phyloP scores from a whole-genome alignment of 2,797 vertebrate species.

The Myoxocephalus aenaeus region DNA sequence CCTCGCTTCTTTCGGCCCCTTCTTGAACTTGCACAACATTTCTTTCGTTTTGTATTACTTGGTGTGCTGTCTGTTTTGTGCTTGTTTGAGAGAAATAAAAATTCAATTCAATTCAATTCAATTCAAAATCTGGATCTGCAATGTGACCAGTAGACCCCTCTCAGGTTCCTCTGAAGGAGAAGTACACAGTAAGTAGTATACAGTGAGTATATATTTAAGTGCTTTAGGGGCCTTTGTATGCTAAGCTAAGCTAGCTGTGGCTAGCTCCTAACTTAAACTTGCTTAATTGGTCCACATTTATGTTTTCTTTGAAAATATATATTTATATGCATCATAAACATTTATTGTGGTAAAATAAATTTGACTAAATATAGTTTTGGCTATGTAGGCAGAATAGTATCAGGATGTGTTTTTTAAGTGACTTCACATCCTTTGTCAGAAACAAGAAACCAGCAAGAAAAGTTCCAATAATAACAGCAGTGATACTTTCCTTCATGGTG shows the following conservation, averaged over 20 bases:
- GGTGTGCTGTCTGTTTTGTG: too few species aligned
- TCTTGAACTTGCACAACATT: too few species aligned
- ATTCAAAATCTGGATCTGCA: too few species aligned
- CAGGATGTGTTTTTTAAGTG: neutral
- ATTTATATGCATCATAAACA: neutral
- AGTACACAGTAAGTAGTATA: too few species aligned
- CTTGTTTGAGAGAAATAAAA: too few species aligned
- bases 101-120: too few species aligned
- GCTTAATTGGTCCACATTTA: neutral
- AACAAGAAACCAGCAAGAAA: neutral
- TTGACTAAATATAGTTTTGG: neutral
- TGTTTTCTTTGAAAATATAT: neutral
- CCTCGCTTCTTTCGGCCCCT: too few species aligned
- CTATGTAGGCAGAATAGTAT: neutral
- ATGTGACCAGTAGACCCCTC: too few species aligned
- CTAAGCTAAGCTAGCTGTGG: neutral
- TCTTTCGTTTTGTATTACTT: too few species aligned
- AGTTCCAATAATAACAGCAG: neutral
- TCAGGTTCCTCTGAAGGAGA: too few species aligned
- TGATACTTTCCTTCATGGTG: conserved; percentile 24
- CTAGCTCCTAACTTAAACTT: neutral
- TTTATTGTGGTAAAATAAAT: neutral
- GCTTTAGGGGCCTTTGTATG: neutral
- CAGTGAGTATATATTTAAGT: neutral
- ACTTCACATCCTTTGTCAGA: conserved; percentile 2